These are phyloP conservation scores for Macropus fuliginosus DNA, from an alignment of 2,797 vertebrate genomes.

Conservation along the genomic window DNA sequence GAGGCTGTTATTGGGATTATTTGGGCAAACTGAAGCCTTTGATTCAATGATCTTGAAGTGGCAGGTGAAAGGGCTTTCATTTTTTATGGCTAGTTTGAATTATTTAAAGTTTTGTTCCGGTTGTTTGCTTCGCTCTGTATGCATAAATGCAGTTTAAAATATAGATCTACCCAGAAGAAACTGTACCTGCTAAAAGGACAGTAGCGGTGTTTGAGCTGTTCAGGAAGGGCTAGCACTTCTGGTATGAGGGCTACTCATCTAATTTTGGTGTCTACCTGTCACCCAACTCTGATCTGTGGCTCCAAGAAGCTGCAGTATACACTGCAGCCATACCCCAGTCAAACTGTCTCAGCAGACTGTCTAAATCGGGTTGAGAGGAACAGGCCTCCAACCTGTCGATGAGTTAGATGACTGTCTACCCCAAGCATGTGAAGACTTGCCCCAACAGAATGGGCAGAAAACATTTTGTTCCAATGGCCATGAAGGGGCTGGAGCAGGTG, in stretches of 20 bases:
- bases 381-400: neutral
- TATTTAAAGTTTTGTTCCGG: constrained; percentile 27
- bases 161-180: constrained; percentile 10
- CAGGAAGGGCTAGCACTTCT: too few species aligned
- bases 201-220: neutral
- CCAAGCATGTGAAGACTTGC: neutral
- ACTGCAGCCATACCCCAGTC: neutral
- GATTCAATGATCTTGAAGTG: constrained; percentile 16
- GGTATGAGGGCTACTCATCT: too few species aligned
- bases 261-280: neutral
- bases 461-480: neutral
- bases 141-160: neutral
- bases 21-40: constrained; percentile 40
- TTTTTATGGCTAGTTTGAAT: neutral
- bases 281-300: neutral
- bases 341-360: neutral
- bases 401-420: neutral
- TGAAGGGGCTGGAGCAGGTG: neutral
- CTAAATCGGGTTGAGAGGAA: neutral
- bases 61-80: neutral
- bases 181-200: constrained; percentile 15
- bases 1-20: constrained; percentile 27
- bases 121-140: neutral
- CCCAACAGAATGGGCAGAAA: neutral
- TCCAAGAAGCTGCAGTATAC: neutral